These are phyloP conservation scores for Ochlodes sylvanus DNA, from an alignment of 2,888 invertebrate genomes.

Conservation along the genomic window DNA sequence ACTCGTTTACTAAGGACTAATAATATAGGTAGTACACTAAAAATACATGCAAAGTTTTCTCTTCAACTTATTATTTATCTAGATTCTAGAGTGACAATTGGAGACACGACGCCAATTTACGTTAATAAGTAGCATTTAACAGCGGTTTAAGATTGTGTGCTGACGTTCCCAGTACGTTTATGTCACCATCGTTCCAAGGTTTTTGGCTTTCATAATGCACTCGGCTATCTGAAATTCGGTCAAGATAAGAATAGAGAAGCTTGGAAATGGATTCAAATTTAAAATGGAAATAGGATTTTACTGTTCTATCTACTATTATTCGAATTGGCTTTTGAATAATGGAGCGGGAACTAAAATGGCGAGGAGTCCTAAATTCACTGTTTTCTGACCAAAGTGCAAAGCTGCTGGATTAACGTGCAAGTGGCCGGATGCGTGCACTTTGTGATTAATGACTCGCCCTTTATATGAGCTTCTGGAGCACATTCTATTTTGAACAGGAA, in stretches of 20 bases:
- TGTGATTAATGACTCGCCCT: constrained; percentile 5
- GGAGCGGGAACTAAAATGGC: constrained; percentile 11
- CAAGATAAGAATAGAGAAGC: background rate
- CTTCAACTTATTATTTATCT: no score
- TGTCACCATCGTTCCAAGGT: background rate
- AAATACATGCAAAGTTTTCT: no score
- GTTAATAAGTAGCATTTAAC: no score
- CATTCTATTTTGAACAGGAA: background rate
- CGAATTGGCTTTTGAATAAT: constrained; percentile 4
- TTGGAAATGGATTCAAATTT: constrained; percentile 4
- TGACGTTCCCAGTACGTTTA: background rate
- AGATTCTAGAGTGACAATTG: no score
- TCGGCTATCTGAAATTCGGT: background rate
- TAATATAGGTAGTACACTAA: no score
- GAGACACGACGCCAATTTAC: no score
- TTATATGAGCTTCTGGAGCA: background rate
- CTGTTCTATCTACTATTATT: background rate
- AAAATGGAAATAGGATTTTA: background rate
- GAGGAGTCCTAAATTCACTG: background rate
- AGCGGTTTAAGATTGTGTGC: background rate
- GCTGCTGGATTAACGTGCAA: constrained; percentile 11
- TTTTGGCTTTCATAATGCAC: background rate
- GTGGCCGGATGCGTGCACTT: constrained; percentile 8
- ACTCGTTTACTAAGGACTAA: no score
- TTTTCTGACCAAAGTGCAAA: background rate